These are phyloP conservation scores for Leptopilina syphax DNA, from an alignment of 2,888 invertebrate genomes.

Conservation along the genomic window DNA sequence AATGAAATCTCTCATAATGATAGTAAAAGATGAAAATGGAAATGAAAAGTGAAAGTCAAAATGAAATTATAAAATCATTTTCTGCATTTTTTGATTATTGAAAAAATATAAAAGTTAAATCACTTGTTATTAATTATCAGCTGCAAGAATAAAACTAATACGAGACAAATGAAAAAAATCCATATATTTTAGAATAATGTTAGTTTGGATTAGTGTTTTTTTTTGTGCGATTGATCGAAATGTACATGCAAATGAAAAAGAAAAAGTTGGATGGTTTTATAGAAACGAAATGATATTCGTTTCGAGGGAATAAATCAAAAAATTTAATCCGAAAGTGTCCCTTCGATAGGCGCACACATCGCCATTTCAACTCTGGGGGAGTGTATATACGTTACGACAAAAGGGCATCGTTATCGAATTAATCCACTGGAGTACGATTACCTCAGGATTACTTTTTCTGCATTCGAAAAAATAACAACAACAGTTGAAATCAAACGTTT, in stretches of 20 bases:
- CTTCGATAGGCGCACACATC: constrained; percentile 9
- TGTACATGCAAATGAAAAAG: constrained; percentile 67
- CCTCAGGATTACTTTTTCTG: constrained; percentile 53
- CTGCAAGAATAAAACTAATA: no score
- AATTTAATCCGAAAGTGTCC: constrained; percentile 63
- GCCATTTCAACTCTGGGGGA: constrained; percentile 18
- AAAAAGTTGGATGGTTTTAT: constrained; percentile 26
- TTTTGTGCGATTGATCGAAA: constrained; percentile 45
- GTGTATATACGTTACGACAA: constrained; percentile 45
- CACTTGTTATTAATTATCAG: no score
- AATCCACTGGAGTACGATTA: constrained; percentile 66
- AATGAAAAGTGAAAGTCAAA: no score
- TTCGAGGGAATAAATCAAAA: constrained; percentile 65
- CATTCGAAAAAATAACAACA: constrained; percentile 12
- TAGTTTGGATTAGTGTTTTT: constrained; percentile 34
- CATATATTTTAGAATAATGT: background rate
- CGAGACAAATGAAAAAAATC: background rate
- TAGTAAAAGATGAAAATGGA: no score
- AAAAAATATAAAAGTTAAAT: no score
- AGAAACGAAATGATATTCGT: constrained; percentile 54
- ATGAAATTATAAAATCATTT: no score
- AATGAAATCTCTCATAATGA: no score
- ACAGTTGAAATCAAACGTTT: constrained; percentile 1
- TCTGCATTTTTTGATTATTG: no score
- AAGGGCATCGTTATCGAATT: constrained; percentile 50